These are phyloP conservation scores for Thecophora atra DNA, from an alignment of 2,888 invertebrate species.

Conservation along the genomic window DNA sequence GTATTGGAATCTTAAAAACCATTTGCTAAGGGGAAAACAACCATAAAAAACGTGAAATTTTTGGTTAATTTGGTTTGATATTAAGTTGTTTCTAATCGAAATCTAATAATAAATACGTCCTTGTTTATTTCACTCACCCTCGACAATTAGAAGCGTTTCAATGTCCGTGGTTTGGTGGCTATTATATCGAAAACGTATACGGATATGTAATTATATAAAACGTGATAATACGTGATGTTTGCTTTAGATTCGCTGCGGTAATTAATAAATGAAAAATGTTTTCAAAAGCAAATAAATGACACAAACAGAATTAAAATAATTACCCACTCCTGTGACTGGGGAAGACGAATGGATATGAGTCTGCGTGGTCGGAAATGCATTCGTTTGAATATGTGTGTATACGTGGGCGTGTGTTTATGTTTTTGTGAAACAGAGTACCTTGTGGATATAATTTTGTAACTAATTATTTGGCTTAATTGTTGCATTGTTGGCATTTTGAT, in stretches of 20 bases:
- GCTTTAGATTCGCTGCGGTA: constrained; percentile 2
- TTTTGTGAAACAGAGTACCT: not conserved
- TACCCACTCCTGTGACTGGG: not conserved
- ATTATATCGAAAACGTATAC: not conserved
- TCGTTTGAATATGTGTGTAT: not conserved
- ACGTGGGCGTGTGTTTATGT: not conserved
- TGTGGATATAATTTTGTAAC: not conserved
- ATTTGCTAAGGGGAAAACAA: too few species aligned
- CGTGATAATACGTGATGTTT: not conserved
- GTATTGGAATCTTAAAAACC: too few species aligned
- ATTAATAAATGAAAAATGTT: constrained; percentile 15
- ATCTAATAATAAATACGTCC: too few species aligned
- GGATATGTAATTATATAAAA: not conserved
- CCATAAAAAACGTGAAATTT: too few species aligned
- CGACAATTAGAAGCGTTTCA: not conserved
- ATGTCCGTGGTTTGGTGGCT: not conserved
- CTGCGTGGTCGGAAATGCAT: not conserved
- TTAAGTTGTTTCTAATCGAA: too few species aligned
- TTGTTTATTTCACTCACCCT: too few species aligned
- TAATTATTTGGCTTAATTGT: constrained; percentile 4
- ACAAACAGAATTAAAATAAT: constrained; percentile 14
- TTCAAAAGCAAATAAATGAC: constrained; percentile 11
- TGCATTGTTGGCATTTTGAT: not conserved
- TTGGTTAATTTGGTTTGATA: too few species aligned
- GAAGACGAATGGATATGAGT: not conserved